phyloP scores from a whole-genome alignment of 2,113 vertebrate species.

The Clarias gariepinus region DNA sequence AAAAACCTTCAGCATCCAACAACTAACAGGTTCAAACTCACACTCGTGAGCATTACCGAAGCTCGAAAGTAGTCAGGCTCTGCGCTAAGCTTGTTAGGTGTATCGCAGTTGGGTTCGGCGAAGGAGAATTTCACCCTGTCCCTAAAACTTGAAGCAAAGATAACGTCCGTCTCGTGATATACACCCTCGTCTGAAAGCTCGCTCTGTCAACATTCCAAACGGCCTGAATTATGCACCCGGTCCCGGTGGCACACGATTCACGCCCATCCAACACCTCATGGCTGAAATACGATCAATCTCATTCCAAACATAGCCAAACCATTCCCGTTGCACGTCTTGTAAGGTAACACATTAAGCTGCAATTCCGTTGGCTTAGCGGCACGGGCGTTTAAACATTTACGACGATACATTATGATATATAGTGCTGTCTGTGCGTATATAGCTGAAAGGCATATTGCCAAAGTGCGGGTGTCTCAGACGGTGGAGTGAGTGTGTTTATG shows the following conservation, averaged over 20 bases:
- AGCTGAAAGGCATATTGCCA: slow-evolving; percentile 61
- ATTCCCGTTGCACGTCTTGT: slow-evolving; percentile 48
- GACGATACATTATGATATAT: slow-evolving; percentile 68
- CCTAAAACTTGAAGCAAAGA: slow-evolving; percentile 26
- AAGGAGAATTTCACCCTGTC: slow-evolving; percentile 13
- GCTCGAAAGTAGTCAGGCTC: slow-evolving; percentile 19
- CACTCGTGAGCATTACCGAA: slow-evolving; percentile 18
- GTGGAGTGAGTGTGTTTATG: slow-evolving; percentile 50
- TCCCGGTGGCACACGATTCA: slow-evolving; percentile 22
- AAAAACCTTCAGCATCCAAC: slow-evolving; percentile 57
- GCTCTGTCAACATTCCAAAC: slow-evolving; percentile 65
- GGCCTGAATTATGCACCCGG: slow-evolving; percentile 62
- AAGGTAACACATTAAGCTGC: slow-evolving; percentile 62
- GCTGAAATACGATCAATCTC: slow-evolving; percentile 46
- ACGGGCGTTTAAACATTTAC: slow-evolving; percentile 74
- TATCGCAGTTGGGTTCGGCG: slow-evolving; percentile 27
- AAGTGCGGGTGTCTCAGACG: slow-evolving; percentile 61
- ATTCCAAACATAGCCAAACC: slow-evolving; percentile 41
- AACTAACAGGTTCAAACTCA: slow-evolving; percentile 59
- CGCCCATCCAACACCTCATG: slow-evolving; percentile 54
- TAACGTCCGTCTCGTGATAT: slow-evolving; percentile 56
- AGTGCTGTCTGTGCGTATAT: slow-evolving; percentile 60
- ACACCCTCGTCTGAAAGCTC: slow-evolving; percentile 61
- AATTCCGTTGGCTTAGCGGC: slow-evolving; percentile 58
- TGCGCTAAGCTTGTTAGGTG: slow-evolving; percentile 34